phyloP scores from a whole-genome alignment of 2,888 invertebrate species.

The Ophioninae sp. region DNA sequence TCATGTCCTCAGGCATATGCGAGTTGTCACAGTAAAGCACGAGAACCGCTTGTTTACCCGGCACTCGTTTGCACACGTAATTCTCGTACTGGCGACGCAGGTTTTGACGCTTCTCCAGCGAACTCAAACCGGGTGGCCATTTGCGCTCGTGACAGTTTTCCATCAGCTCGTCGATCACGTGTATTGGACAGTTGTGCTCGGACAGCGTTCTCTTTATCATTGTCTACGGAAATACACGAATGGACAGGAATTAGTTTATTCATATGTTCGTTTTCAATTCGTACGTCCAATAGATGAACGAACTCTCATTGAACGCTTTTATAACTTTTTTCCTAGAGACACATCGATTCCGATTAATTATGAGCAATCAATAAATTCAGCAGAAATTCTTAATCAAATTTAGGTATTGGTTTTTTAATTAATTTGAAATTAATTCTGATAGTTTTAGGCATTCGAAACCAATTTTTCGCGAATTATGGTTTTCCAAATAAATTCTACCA shows the following conservation, averaged over 20 bases:
- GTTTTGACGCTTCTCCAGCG: slow-evolving; percentile 96
- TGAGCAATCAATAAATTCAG: no score
- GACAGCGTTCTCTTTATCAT: slow-evolving; percentile 96
- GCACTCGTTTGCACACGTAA: slow-evolving; percentile 96
- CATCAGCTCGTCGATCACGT: slow-evolving; percentile 97
- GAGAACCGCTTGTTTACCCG: slow-evolving; percentile 97
- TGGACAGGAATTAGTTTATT: background rate
- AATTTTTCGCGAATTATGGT: no score
- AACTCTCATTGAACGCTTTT: no score
- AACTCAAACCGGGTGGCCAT: slow-evolving; percentile 96
- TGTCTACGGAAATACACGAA: slow-evolving; percentile 83
- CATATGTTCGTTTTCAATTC: no score
- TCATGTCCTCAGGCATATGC: slow-evolving; percentile 97
- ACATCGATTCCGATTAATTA: no score
- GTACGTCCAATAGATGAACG: no score
- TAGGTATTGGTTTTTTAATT: no score
- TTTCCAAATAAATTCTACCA: no score
- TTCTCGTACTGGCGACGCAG: slow-evolving; percentile 96
- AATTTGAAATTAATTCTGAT: no score
- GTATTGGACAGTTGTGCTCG: slow-evolving; percentile 96
- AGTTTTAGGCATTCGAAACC: no score
- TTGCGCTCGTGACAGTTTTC: slow-evolving; percentile 98
- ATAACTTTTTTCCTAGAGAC: no score
- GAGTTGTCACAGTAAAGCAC: slow-evolving; percentile 97
- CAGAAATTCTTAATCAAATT: no score